A percentile compares a stretch with the other conserved stretches of the same genome.
phyloP scores from a whole-genome alignment of 2,888 invertebrate genomes.

The Agrochola litura region DNA sequence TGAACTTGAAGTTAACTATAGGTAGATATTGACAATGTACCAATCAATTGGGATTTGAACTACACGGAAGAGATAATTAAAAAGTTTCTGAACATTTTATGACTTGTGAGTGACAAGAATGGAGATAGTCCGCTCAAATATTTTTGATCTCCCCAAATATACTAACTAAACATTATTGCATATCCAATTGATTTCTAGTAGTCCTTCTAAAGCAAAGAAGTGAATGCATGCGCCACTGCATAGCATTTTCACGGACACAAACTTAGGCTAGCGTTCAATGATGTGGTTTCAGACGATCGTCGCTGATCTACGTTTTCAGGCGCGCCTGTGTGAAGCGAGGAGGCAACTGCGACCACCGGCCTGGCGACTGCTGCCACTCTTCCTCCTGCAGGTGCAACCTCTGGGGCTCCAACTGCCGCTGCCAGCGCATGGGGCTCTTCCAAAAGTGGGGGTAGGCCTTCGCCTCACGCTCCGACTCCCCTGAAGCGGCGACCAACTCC shows the following conservation, averaged over 20 bases:
- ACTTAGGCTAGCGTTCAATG: constrained; percentile 87
- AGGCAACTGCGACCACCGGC: constrained; percentile 96
- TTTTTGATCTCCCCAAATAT: background rate
- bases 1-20: constrained; percentile 5
- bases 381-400: constrained; percentile 96
- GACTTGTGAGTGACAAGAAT: background rate
- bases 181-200: background rate
- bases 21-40: background rate
- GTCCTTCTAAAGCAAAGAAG: background rate
- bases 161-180: background rate
- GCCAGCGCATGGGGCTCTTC: constrained; percentile 96
- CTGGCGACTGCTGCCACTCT: constrained; percentile 96
- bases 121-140: background rate
- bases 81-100: background rate
- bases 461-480: constrained; percentile 68
- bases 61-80: too few species aligned
- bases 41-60: constrained; percentile 7
- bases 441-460: constrained; percentile 94
- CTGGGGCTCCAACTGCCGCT: constrained; percentile 97
- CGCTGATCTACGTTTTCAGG: constrained; percentile 96
- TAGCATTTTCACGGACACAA: constrained; percentile 68
- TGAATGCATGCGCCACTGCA: constrained; percentile 60
- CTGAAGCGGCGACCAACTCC: constrained; percentile 84
- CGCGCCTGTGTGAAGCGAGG: constrained; percentile 95
- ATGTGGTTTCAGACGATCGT: constrained; percentile 95